Evolutionary conservation across 2,797 vertebrate species (phyloP), one percentile per base, ranked within the genome.

Genomic region (Arctocebus calabarensis): DNA sequence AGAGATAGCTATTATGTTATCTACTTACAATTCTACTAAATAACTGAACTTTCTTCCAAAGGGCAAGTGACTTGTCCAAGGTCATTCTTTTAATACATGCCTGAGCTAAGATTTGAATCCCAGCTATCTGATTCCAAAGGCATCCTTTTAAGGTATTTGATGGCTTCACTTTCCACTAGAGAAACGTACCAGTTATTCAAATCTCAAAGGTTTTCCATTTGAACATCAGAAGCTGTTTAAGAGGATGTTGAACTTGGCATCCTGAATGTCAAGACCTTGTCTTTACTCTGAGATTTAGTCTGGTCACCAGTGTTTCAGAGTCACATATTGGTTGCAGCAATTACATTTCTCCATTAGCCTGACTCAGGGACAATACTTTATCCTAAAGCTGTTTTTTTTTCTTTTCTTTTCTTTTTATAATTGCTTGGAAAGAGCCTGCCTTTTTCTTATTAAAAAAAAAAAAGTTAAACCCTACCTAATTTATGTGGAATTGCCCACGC

Each of bases 201-300:
- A 81, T 92, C 68, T 91, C 82, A 7, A 61, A 89, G 11, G 17
- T 77, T 94, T 96, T 88, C 57, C 32, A 64, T 88, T 95, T 97
- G 92, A 90, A 94, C 96, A 84, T 55, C 82, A 81, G 66, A 88
- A 78, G 25, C 61, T 55, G 57, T 64, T 97, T 93, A 71, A 96
- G 93, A 94, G 45, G n/a, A 45, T 84, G 87, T 81, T 93, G 92
- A 90, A 85, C 78, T 95, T 85, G 92, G 94, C 70, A 84, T 93
- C 68, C 73, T 92, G 90, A 93, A 91, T 68, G 85, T 90, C 88
- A 95, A 66, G 87, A 93, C 93, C 77, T 94, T 96, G 87, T 94
- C 85, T 88, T 88, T 83, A 45, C 73, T 92, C 43, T 4, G 70
- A 92, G 83, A 83, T 77, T 94, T 82, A 79, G 45, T 91, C 74